phyloP scores from a whole-genome alignment of 2,113 vertebrate genomes.

The Cheilinus undulatus region DNA sequence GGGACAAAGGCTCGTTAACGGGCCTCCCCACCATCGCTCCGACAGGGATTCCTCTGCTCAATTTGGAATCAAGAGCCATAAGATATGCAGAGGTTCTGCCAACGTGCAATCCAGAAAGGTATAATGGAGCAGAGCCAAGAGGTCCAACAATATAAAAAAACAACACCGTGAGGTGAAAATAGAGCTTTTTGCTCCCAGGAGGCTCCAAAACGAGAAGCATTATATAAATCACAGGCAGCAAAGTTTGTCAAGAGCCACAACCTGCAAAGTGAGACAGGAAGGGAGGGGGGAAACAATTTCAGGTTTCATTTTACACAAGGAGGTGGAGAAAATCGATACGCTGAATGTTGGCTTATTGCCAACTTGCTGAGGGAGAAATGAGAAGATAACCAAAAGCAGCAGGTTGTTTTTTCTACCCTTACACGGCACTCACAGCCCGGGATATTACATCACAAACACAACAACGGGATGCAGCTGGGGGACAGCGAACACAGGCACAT shows the following conservation, averaged over 20 bases:
- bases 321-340: constrained; percentile 74
- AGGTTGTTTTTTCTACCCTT: constrained; percentile 33
- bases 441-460: constrained; percentile 70
- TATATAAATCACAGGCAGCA: constrained; percentile 66
- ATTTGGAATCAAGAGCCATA: constrained; percentile 62
- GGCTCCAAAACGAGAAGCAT: constrained; percentile 29
- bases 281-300: constrained; percentile 55
- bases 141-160: constrained; percentile 24
- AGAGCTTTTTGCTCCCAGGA: constrained; percentile 16
- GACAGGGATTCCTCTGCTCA: constrained; percentile 62
- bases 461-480: constrained; percentile 28
- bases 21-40: constrained; percentile 37
- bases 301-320: constrained; percentile 76
- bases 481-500: constrained; percentile 23
- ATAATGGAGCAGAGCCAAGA: constrained; percentile 34
- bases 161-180: constrained; percentile 33
- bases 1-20: constrained; percentile 74
- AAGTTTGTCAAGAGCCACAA: constrained; percentile 68
- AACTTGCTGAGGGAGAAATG: constrained; percentile 67
- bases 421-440: constrained; percentile 16
- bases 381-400: constrained; percentile 68
- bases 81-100: constrained; percentile 54
- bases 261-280: constrained; percentile 59
- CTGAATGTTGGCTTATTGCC: constrained; percentile 69
- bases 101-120: constrained; percentile 33